Conservation (phyloP, 1,140 invertebrate genomes). For the Caenorhabditis briggsae region DNA sequence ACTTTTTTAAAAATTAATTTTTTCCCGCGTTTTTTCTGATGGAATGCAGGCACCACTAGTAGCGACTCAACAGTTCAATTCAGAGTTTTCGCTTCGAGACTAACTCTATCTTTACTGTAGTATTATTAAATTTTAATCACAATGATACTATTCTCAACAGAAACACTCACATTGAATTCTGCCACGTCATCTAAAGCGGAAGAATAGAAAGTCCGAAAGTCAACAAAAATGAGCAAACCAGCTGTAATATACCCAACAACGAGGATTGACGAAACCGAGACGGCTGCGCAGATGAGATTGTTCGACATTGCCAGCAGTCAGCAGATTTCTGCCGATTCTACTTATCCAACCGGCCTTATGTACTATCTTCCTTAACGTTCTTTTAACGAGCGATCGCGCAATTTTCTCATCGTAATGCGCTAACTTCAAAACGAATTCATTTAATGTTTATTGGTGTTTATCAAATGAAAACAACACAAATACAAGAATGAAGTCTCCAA, state of each 20-base stretch:
- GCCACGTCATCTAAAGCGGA: constrained; percentile 22
- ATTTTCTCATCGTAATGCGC: constrained; percentile 44
- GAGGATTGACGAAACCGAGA: constrained; percentile 20
- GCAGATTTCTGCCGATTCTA: neutral
- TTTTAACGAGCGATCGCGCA: constrained; percentile 51
- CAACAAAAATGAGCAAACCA: constrained; percentile 42
- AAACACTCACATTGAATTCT: constrained; percentile 30
- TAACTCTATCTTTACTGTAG: neutral
- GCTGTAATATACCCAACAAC: constrained; percentile 41
- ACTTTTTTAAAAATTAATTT: no score
- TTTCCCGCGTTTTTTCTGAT: no score
- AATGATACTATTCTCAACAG: neutral
- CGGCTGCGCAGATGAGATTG: constrained; percentile 49
- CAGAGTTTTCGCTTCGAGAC: no score
- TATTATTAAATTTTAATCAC: neutral
- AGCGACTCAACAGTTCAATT: no score
- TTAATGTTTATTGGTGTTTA: constrained; percentile 51
- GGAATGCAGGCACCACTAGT: no score
- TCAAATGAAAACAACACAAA: constrained; percentile 34
- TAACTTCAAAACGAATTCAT: constrained; percentile 47
- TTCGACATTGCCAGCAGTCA: constrained; percentile 2
- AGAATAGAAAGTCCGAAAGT: constrained; percentile 36
- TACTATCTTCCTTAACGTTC: constrained; percentile 1
- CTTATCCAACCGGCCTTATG: constrained; percentile 25
- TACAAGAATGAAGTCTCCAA: constrained; percentile 13